phyloP scores from a whole-genome alignment of 2,113 vertebrate species.

The Falcunculus frontatus region DNA sequence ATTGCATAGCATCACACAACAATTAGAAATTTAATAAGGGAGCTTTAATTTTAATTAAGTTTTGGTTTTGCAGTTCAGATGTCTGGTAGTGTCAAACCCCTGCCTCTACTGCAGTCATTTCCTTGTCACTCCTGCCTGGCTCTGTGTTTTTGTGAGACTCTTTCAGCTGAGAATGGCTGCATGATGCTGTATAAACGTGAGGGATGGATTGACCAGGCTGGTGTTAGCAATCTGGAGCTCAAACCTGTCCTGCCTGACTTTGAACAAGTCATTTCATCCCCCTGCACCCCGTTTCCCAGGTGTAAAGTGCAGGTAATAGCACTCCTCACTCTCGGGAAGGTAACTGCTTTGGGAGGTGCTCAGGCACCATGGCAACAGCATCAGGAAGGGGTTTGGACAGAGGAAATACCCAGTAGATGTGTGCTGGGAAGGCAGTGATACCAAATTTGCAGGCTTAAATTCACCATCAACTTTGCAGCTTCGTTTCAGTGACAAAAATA shows the following conservation, averaged over 20 bases:
- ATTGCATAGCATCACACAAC: constrained; percentile 9
- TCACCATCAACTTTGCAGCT: neutral
- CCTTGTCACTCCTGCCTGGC: neutral
- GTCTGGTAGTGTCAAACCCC: neutral
- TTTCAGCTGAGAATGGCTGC: neutral
- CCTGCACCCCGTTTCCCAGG: neutral
- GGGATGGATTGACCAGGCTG: neutral
- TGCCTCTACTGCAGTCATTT: neutral
- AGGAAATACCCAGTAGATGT: too few species aligned
- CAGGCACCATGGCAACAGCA: neutral
- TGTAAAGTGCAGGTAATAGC: neutral
- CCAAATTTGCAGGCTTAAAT: neutral
- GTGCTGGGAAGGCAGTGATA: neutral
- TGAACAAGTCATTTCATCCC: neutral
- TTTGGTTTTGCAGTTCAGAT: constrained; percentile 17
- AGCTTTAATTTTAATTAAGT: constrained; percentile 67
- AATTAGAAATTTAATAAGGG: constrained; percentile 66
- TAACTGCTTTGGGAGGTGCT: neutral
- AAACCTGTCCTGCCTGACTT: neutral
- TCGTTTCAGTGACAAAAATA: neutral
- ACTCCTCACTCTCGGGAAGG: neutral
- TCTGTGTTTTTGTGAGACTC: neutral
- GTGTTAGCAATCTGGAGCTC: neutral
- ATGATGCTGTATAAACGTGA: neutral
- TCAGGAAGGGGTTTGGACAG: neutral